Conservation (phyloP, 2,888 invertebrate genomes). For the Stenotaenia linearis region DNA sequence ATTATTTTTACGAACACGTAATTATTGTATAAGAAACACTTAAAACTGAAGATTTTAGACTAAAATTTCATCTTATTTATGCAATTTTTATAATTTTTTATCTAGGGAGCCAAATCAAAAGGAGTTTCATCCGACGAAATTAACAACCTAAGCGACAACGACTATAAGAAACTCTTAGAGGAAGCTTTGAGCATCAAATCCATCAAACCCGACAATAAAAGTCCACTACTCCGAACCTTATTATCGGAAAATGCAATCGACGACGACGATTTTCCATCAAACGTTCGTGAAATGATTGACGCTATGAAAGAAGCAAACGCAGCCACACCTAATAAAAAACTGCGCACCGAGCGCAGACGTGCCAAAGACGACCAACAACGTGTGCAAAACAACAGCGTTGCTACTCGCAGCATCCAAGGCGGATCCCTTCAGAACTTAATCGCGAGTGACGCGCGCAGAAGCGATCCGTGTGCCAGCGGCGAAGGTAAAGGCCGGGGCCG, state of each 20-base stretch:
- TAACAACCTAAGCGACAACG: constrained; percentile 29
- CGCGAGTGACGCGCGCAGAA: not conserved
- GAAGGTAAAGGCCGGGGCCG: not conserved
- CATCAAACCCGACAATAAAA: constrained; percentile 16
- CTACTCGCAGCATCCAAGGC: constrained; percentile 55
- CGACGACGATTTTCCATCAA: constrained; percentile 27
- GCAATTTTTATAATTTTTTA: not conserved
- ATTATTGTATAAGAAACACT: no score
- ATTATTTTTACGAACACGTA: no score
- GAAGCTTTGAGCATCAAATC: constrained; percentile 28
- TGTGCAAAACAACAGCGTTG: constrained; percentile 41
- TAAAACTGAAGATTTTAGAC: not conserved
- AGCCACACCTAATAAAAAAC: not conserved
- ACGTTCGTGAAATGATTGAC: not conserved
- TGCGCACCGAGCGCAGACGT: constrained; percentile 17
- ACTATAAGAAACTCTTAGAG: constrained; percentile 28
- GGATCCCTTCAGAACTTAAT: constrained; percentile 56
- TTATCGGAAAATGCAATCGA: constrained; percentile 27
- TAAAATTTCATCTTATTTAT: not conserved
- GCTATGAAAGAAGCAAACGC: not conserved
- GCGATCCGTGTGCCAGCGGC: not conserved
- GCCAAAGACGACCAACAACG: constrained; percentile 46
- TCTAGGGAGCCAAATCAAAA: not conserved
- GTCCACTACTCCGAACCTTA: constrained; percentile 26
- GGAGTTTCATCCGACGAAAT: constrained; percentile 15